These are phyloP conservation scores for Arctia plantaginis DNA, from an alignment of 2,888 invertebrate species.

Conservation along the genomic window DNA sequence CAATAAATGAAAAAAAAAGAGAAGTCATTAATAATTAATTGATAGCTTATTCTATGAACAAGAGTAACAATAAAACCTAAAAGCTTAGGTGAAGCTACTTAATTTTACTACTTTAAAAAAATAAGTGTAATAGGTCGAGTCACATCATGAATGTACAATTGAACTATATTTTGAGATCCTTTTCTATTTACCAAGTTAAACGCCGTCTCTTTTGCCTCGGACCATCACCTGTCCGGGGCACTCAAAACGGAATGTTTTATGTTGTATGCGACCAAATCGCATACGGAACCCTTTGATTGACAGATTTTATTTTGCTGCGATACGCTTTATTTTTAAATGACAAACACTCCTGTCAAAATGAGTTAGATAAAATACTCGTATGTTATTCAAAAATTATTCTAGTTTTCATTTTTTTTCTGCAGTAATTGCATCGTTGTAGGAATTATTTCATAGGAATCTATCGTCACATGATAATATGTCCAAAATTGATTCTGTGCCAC, in stretches of 20 bases:
- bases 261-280: constrained; percentile 64
- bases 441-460: too few species aligned
- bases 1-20: too few species aligned
- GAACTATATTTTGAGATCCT: not conserved
- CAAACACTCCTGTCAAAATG: constrained; percentile 5
- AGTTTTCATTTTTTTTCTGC: too few species aligned
- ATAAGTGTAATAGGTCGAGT: too few species aligned
- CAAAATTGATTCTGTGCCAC: too few species aligned
- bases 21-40: too few species aligned
- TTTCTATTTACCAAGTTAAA: not conserved
- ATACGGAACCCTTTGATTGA: constrained; percentile 67
- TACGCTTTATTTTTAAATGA: constrained; percentile 10
- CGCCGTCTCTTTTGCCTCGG: constrained; percentile 30
- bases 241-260: constrained; percentile 77
- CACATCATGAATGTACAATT: too few species aligned
- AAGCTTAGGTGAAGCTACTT: not conserved
- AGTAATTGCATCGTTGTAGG: too few species aligned
- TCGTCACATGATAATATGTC: too few species aligned
- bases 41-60: too few species aligned
- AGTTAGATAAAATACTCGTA: not conserved
- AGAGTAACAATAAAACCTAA: not conserved
- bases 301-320: constrained; percentile 60
- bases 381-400: not conserved
- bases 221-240: constrained; percentile 45
- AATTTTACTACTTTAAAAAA: too few species aligned